Evolutionary conservation across 2,888 invertebrate species (phyloP).

Genomic region (Plusia festucae): DNA sequence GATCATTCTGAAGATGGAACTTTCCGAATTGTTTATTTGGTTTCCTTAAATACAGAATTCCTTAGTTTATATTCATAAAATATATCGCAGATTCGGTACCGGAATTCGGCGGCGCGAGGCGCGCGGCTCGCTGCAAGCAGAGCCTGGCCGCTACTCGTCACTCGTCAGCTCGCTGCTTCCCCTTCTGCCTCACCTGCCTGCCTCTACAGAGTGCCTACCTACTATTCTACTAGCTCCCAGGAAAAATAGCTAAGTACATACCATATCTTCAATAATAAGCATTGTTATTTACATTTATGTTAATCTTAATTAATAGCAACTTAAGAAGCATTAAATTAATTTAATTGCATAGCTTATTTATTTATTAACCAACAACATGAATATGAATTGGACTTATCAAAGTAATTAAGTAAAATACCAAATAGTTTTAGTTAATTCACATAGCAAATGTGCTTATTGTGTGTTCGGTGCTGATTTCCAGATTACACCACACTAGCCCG

Average conservation of each 20-base stretch:
- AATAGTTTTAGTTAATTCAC: conserved; percentile 48
- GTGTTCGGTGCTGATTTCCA: conserved; percentile 39
- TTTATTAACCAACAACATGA: conserved; percentile 47
- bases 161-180: not conserved
- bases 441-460: conserved; percentile 47
- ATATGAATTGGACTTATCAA: conserved; percentile 36
- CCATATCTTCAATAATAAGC: not conserved
- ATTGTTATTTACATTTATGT: conserved; percentile 19
- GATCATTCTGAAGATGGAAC: no score
- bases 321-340: conserved; percentile 33
- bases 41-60: no score
- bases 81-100: no score
- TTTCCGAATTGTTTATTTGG: no score
- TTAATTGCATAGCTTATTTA: conserved; percentile 46
- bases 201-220: not conserved
- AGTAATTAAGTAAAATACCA: conserved; percentile 48
- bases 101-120: no score
- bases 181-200: not conserved
- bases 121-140: no score
- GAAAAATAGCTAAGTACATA: conserved; percentile 6
- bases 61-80: no score
- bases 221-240: not conserved
- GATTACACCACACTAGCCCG: conserved; percentile 36
- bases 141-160: no score
- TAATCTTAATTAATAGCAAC: conserved; percentile 16